Percentiles rank a stretch among this genome's conserved stretches.
Evolutionary conservation across 2,797 vertebrate species (phyloP).

Genomic region (Acanthis flammea): DNA sequence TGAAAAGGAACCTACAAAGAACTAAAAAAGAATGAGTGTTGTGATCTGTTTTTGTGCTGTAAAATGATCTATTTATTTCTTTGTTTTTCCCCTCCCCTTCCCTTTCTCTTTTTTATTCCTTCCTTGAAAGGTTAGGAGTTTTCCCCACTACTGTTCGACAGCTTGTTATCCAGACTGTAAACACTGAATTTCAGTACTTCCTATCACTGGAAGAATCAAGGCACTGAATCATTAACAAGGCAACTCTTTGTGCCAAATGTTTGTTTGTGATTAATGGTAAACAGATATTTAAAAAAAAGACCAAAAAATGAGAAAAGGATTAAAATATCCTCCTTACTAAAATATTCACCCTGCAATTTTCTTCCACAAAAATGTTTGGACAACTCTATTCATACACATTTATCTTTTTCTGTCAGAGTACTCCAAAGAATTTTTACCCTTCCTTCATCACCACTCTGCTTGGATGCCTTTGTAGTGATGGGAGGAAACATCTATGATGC

Average conservation of each 20-base stretch:
- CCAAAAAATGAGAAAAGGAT: background rate
- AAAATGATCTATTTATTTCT: background rate
- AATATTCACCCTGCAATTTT: background rate
- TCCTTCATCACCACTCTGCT: background rate
- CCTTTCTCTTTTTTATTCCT: background rate
- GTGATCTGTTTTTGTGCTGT: background rate
- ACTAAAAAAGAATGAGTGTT: background rate
- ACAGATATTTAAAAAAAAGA: background rate
- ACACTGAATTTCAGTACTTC: background rate
- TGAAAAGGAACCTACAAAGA: background rate
- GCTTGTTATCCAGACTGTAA: background rate
- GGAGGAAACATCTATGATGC: background rate
- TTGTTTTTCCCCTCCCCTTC: background rate
- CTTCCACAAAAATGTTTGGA: background rate
- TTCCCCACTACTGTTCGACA: background rate
- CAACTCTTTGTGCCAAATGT: background rate
- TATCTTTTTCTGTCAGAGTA: background rate
- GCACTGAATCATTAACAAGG: background rate
- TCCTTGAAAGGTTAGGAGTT: background rate
- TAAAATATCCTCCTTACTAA: background rate
- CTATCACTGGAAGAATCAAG: background rate
- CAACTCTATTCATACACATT: background rate
- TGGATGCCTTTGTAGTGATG: fast-evolving
- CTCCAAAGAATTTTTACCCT: background rate
- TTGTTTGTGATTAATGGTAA: conserved; percentile 3